Evolutionary conservation across 1,140 invertebrate species (phyloP).

Genomic region (Drosophila littoralis): DNA sequence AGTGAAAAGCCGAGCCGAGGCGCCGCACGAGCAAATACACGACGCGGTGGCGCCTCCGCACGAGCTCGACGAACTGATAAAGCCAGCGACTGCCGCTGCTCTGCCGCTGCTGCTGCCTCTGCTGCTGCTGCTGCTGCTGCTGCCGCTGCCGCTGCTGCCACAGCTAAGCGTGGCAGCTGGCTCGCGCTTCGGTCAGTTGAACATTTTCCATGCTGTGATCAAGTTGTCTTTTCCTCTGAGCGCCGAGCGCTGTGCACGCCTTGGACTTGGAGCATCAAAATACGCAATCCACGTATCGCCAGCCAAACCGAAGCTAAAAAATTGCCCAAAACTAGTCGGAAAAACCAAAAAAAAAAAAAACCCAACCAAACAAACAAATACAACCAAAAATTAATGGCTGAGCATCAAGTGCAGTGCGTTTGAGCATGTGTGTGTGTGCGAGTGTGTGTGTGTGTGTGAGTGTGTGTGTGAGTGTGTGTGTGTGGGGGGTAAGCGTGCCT

Average conservation of each 20-base stretch:
- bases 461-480: conserved; percentile 21
- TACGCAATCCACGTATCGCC: conserved; percentile 57
- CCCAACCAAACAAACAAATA: conserved; percentile 18
- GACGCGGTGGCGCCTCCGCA: conserved; percentile 20
- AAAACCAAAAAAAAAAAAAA: no score
- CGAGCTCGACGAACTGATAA: conserved; percentile 53
- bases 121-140: conserved; percentile 23
- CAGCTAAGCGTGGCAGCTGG: conserved; percentile 54
- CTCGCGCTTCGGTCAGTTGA: conserved; percentile 75
- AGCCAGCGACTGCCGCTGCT: conserved; percentile 59
- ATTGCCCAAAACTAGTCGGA: conserved; percentile 23
- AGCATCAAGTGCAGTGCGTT: conserved; percentile 57
- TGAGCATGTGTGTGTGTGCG: conserved; percentile 21
- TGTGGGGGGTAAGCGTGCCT: conserved; percentile 47
- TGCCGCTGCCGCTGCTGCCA: conserved; percentile 20
- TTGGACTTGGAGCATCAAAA: conserved; percentile 66
- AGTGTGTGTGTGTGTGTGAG: conserved; percentile 17
- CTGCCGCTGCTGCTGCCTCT: conserved; percentile 34
- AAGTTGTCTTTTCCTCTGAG: conserved; percentile 82
- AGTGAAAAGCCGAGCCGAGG: conserved; percentile 22
- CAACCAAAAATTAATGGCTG: conserved; percentile 39
- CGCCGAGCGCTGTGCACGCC: conserved; percentile 79
- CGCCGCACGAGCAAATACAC: conserved; percentile 6
- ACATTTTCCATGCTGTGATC: conserved; percentile 82
- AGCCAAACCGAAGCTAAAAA: conserved; percentile 51